Base-by-base conservation (phyloP, 2,797 vertebrate genomes). In the Amphiprion clarkii region DNA sequence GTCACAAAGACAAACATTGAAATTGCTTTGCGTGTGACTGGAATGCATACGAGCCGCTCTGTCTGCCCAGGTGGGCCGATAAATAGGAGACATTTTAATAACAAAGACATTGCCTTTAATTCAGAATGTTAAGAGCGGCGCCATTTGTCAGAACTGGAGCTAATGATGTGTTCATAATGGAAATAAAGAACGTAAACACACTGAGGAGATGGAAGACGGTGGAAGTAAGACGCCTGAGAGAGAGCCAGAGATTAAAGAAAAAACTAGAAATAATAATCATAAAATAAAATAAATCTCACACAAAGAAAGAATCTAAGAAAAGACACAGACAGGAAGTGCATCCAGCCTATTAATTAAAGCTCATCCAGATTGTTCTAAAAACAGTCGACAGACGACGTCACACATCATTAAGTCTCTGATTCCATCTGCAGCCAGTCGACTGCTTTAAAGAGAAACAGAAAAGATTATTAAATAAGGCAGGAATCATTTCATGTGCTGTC, bases 371-470 rank as follows among this genome's bases (percentile, higher is more conserved):
- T 84, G 84, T 88, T 85, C 84, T 85, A 81, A 86, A 89, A 89
- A 87, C 73, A 74, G 84, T 86, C 79, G 44, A 67, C 79, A 85
- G 83, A 90, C 85, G 72, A 57, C 58, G 74, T 80, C 83, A 72
- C 83, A 80, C 84, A 81, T 85, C 87, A 88, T 89, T 89, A 87
- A 74, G 80, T 63, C 88, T 84, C 63, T 88, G 88, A 92, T 89
- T 91, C 85, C 71, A 88, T 87, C 87, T 75, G 61, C 79, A 57
- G 79, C 81, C 59, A 77, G 69, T 68, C 82, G 72, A 52, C 55
- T 4, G 31, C 73, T 73, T 58, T 10, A 68, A 42, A 57, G 53
- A 73, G 81, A 68, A 71, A 64, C n/a, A 59, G 58, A 76, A 75
- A 87, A 80, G 86, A 90, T 88, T 67, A 76, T 89, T 86, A 90